phyloP scores from a whole-genome alignment of 2,113 vertebrate species.

The Cairina moschata region DNA sequence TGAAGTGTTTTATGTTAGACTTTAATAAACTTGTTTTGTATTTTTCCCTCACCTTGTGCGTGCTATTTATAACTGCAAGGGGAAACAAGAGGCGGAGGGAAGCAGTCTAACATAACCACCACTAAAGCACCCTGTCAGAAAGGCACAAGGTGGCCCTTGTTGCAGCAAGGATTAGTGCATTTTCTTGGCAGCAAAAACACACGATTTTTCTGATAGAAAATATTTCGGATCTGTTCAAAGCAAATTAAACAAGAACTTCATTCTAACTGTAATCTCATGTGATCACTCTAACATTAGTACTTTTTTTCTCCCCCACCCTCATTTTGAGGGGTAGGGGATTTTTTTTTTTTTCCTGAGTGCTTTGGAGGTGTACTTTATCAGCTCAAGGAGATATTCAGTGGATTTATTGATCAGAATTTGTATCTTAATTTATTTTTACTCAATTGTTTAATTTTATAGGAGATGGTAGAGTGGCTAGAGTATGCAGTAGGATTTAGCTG shows the following conservation, averaged over 20 bases:
- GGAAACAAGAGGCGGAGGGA: background rate
- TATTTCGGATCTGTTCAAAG: background rate
- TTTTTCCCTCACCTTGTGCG: constrained; percentile 55
- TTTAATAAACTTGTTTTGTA: constrained; percentile 77
- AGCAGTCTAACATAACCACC: background rate
- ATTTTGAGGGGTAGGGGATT: background rate
- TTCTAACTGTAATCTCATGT: background rate
- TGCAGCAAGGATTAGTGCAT: background rate
- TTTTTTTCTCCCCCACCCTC: background rate
- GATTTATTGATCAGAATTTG: background rate
- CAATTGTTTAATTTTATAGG: background rate
- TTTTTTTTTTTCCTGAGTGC: background rate
- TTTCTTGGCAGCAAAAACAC: background rate
- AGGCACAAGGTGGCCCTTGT: fast-evolving
- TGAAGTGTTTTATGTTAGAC: constrained; percentile 69
- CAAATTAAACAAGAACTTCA: background rate
- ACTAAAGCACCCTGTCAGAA: too few relatives aligned
- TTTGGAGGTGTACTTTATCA: background rate
- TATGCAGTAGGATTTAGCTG: background rate
- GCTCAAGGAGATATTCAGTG: background rate
- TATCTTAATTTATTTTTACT: background rate
- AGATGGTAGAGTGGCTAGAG: background rate
- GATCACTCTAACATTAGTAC: background rate
- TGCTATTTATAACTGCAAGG: background rate
- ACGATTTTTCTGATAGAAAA: background rate